These are phyloP conservation scores for Ellobius talpinus DNA, from an alignment of 2,113 vertebrate species.

Conservation along the genomic window DNA sequence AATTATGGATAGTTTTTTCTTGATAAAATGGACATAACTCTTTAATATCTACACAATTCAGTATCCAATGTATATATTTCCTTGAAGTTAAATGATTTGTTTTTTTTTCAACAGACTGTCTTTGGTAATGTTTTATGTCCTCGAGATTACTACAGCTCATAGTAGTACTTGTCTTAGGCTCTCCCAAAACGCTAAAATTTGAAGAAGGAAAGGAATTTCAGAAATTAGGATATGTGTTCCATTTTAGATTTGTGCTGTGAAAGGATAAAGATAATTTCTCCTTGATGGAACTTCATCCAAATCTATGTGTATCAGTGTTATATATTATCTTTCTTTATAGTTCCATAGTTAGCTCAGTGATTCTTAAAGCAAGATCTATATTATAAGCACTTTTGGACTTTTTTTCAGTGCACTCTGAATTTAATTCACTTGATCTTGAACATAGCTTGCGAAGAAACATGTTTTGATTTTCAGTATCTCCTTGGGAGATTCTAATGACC, in stretches of 20 bases:
- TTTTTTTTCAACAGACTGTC: background rate
- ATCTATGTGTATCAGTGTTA: background rate
- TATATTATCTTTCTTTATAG: background rate
- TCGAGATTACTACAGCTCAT: background rate
- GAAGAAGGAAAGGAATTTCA: background rate
- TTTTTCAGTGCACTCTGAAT: background rate
- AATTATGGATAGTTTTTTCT: background rate
- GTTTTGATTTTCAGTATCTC: background rate
- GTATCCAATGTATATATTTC: slow-evolving; percentile 9
- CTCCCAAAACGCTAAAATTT: background rate
- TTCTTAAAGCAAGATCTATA: background rate
- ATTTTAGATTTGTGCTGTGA: background rate
- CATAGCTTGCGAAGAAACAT: background rate
- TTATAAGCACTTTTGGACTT: background rate
- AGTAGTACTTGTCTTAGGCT: background rate
- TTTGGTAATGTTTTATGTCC: background rate
- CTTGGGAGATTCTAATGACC: background rate
- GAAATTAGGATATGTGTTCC: background rate
- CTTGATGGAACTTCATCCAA: background rate
- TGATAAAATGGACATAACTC: slow-evolving; percentile 28
- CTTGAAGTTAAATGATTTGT: background rate
- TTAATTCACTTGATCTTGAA: slow-evolving; percentile 4
- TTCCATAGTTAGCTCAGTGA: background rate
- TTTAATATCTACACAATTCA: background rate
- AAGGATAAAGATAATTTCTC: background rate